Evolutionary conservation across 1,140 invertebrate species (phyloP).

Genomic region (Gonioctena quinquepunctata): DNA sequence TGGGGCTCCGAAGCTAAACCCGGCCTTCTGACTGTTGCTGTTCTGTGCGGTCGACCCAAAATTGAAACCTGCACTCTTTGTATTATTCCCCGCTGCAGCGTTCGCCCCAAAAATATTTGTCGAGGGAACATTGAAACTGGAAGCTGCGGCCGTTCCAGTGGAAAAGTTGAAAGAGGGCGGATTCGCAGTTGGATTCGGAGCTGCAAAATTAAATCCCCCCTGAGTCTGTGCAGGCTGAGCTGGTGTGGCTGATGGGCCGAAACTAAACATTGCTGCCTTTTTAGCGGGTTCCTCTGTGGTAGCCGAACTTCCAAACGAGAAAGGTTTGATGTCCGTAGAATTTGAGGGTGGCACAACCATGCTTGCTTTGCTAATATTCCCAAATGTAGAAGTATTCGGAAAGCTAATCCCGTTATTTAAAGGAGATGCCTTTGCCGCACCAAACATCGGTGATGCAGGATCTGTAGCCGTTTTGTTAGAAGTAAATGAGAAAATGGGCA

Average conservation of each 20-base stretch:
- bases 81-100: too few relatives aligned
- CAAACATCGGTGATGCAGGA: background rate
- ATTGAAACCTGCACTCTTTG: conserved; percentile 32
- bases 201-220: background rate
- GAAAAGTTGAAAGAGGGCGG: conserved; percentile 16
- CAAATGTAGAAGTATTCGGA: background rate
- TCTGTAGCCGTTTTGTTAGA: background rate
- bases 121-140: background rate
- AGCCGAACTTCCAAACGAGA: background rate
- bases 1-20: conserved; percentile 42
- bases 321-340: conserved; percentile 22
- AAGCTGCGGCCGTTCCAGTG: background rate
- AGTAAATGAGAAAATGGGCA: background rate
- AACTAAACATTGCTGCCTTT: conserved; percentile 18
- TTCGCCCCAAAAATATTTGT: background rate
- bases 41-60: conserved; percentile 39
- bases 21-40: conserved; percentile 35
- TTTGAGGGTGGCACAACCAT: conserved; percentile 9
- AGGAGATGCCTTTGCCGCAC: background rate
- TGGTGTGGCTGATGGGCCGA: conserved; percentile 7
- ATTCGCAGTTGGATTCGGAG: background rate
- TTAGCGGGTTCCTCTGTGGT: conserved; percentile 14
- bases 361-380: conserved; percentile 7
- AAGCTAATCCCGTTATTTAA: background rate
- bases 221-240: background rate